phyloP scores from a whole-genome alignment of 2,888 invertebrate species.

The Xanthorhoe spadicearia region DNA sequence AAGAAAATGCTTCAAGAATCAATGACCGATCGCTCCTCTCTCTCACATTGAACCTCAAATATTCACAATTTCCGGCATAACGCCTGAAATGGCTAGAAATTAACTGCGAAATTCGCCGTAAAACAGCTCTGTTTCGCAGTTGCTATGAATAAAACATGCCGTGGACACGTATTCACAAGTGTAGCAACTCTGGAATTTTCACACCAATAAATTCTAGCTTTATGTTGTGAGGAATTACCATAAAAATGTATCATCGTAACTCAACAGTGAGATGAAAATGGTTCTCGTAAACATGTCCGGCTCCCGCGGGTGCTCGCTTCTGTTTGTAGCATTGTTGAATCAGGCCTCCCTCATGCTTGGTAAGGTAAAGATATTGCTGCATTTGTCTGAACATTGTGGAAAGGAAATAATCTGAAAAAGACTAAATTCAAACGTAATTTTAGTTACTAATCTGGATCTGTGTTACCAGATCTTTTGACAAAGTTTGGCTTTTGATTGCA shows the following conservation, averaged over 20 bases:
- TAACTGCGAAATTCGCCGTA: conserved; percentile 51
- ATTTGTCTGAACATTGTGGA: too few relatives aligned
- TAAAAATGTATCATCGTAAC: conserved; percentile 36
- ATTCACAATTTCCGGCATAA: conserved; percentile 22
- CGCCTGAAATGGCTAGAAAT: conserved; percentile 55
- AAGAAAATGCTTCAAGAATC: neutral
- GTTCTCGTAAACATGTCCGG: conserved; percentile 22
- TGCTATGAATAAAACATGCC: conserved; percentile 57
- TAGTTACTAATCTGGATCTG: too few relatives aligned
- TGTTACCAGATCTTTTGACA: too few relatives aligned
- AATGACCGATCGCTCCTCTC: conserved; percentile 8
- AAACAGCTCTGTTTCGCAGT: conserved; percentile 33
- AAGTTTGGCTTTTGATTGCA: too few relatives aligned
- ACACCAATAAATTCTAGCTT: conserved; percentile 41
- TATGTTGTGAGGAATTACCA: conserved; percentile 34
- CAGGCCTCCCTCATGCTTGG: neutral
- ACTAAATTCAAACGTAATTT: too few relatives aligned
- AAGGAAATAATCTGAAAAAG: too few relatives aligned
- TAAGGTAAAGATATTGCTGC: neutral
- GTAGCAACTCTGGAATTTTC: conserved; percentile 38
- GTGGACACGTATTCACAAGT: conserved; percentile 42
- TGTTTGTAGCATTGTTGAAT: neutral
- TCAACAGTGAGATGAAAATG: conserved; percentile 30
- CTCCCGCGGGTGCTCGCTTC: neutral
- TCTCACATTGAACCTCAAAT: conserved; percentile 9